phyloP scores from a whole-genome alignment of 2,113 vertebrate genomes.

The Morone saxatilis region DNA sequence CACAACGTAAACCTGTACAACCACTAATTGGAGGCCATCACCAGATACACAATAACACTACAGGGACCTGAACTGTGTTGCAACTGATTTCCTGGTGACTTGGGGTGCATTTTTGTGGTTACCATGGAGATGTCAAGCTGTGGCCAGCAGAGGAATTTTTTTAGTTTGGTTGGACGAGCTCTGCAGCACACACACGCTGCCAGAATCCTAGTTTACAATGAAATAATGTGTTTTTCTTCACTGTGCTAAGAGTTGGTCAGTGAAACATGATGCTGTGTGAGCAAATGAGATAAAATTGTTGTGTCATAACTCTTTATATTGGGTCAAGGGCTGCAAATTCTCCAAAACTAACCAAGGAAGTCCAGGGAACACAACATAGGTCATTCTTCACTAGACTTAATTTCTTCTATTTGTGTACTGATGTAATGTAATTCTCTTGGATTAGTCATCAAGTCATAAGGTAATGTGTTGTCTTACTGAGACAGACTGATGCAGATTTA shows the following conservation, averaged over 20 bases:
- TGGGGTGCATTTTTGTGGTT: constrained; percentile 70
- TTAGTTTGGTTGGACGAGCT: constrained; percentile 35
- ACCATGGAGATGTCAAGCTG: constrained; percentile 63
- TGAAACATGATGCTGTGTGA: constrained; percentile 33
- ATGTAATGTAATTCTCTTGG: not conserved
- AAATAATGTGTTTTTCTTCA: constrained; percentile 68
- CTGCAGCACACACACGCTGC: constrained; percentile 27
- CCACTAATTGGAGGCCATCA: constrained; percentile 34
- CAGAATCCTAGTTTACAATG: constrained; percentile 33
- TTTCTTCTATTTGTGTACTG: not conserved
- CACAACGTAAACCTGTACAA: constrained; percentile 25
- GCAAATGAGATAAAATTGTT: constrained; percentile 17
- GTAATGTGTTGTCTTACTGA: not conserved
- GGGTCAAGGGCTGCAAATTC: constrained; percentile 19
- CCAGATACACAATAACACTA: constrained; percentile 41
- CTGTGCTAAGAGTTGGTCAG: constrained; percentile 32
- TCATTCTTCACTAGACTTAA: not conserved
- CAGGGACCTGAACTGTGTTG: constrained; percentile 49
- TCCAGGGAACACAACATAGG: constrained; percentile 26
- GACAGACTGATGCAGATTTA: not conserved
- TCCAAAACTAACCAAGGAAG: constrained; percentile 40
- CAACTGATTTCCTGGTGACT: constrained; percentile 67
- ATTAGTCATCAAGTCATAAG: constrained; percentile 14
- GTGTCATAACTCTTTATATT: constrained; percentile 41
- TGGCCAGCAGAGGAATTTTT: constrained; percentile 36